Percentiles rank a stretch among this genome's conserved stretches.
These are phyloP conservation scores for Drosophila vallismaia DNA, from an alignment of 2,888 invertebrate species.

Conservation along the genomic window DNA sequence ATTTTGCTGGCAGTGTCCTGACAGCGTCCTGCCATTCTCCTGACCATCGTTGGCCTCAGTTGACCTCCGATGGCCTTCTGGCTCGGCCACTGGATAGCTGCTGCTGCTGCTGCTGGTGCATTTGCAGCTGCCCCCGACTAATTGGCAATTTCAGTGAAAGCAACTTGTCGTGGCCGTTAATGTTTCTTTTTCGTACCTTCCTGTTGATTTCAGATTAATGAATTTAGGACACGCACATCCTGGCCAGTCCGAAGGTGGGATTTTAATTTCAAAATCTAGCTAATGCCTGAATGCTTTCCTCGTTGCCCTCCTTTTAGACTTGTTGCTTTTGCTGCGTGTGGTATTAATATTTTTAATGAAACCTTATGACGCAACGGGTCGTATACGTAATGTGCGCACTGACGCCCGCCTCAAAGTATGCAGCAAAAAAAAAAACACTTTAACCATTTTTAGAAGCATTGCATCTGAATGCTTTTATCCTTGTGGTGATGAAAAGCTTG, in stretches of 20 bases:
- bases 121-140: slow-evolving; percentile 29
- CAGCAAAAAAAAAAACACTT: slow-evolving; percentile 11
- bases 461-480: slow-evolving; percentile 33
- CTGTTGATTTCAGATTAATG: slow-evolving; percentile 51
- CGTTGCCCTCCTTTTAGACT: slow-evolving; percentile 37
- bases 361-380: slow-evolving; percentile 50
- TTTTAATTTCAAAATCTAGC: slow-evolving; percentile 48
- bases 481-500: slow-evolving; percentile 37
- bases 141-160: slow-evolving; percentile 45
- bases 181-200: slow-evolving; percentile 1
- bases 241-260: slow-evolving; percentile 16
- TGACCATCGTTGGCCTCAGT: slow-evolving; percentile 22
- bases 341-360: slow-evolving; percentile 67
- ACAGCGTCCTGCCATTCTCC: slow-evolving; percentile 15
- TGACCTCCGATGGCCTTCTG: slow-evolving; percentile 39
- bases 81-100: background rate
- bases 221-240: slow-evolving; percentile 62
- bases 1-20: slow-evolving; percentile 8
- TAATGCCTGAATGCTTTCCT: slow-evolving; percentile 7
- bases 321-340: slow-evolving; percentile 50
- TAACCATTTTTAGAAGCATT: slow-evolving; percentile 6
- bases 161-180: slow-evolving; percentile 31
- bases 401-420: slow-evolving; percentile 36
- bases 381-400: slow-evolving; percentile 38
- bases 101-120: slow-evolving; percentile 27